A percentile compares a stretch with the other conserved stretches of the same genome.
phyloP scores from a whole-genome alignment of 1,140 invertebrate genomes.

The Neotoxoptera formosana region DNA sequence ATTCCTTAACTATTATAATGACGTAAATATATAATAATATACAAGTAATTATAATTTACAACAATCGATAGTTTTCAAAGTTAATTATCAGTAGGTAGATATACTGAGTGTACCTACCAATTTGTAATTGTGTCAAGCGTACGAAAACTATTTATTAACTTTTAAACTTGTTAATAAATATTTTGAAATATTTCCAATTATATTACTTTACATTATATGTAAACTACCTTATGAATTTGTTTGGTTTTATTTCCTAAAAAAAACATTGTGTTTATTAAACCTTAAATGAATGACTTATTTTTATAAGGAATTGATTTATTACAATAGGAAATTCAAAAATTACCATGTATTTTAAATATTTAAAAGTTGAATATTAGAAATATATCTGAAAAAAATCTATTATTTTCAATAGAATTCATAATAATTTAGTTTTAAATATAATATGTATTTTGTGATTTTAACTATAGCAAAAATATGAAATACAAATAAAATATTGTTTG shows the following conservation, averaged over 20 bases:
- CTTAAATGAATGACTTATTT: neutral
- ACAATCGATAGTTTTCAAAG: neutral
- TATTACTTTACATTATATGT: too few species aligned
- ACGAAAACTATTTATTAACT: neutral
- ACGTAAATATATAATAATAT: neutral
- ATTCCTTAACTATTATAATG: neutral
- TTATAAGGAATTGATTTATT: too few species aligned
- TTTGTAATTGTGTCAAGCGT: neutral
- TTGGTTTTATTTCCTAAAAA: neutral
- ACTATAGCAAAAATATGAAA: neutral
- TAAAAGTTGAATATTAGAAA: too few species aligned
- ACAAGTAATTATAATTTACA: neutral
- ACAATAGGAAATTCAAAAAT: too few species aligned
- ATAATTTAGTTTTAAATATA: neutral
- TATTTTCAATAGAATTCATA: neutral
- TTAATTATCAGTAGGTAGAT: neutral
- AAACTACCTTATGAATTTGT: too few species aligned
- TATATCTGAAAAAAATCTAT: too few species aligned
- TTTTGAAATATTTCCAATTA: too few species aligned
- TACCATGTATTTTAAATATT: too few species aligned
- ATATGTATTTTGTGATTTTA: neutral
- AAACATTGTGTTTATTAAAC: neutral
- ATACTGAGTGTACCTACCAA: neutral
- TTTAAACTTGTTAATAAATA: neutral
- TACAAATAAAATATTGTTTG: neutral